These are phyloP conservation scores for Drosophila arizonae DNA, from an alignment of 1,140 invertebrate genomes.

Conservation along the genomic window DNA sequence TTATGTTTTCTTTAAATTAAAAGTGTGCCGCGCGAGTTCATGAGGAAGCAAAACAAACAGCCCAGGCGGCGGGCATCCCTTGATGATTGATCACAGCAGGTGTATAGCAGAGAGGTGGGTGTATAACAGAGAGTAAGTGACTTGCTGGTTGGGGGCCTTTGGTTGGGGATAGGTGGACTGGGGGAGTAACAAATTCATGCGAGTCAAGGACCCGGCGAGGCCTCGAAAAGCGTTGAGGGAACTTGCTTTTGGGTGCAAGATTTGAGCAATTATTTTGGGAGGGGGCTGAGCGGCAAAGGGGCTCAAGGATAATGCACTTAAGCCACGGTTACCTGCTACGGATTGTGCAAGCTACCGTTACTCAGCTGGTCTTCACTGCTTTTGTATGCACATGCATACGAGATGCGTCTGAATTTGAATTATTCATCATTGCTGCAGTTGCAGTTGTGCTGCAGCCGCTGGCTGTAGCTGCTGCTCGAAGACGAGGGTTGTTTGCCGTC, in stretches of 20 bases:
- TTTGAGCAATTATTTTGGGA: conserved; percentile 42
- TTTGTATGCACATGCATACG: conserved; percentile 19
- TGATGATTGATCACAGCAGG: conserved; percentile 32
- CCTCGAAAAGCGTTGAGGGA: neutral
- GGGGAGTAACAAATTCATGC: neutral
- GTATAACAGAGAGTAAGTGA: no score
- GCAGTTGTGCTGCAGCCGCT: conserved; percentile 21
- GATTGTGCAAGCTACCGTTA: conserved; percentile 30
- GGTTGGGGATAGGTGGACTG: no score
- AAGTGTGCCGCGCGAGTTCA: conserved; percentile 4
- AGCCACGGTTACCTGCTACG: conserved; percentile 21
- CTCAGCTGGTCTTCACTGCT: conserved; percentile 15
- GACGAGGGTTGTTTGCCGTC: conserved; percentile 46
- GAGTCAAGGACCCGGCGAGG: conserved; percentile 4
- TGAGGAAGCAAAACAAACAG: conserved; percentile 3
- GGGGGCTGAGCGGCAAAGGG: conserved; percentile 18
- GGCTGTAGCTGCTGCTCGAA: conserved; percentile 8
- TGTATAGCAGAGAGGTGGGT: neutral
- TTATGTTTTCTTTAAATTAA: conserved; percentile 11
- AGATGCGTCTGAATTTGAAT: conserved; percentile 55
- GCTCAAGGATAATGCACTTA: conserved; percentile 54
- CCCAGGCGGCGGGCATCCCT: conserved; percentile 6
- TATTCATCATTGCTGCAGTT: conserved; percentile 67
- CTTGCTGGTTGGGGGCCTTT: no score
- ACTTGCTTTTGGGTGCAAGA: neutral